Base-by-base conservation (phyloP, 2,797 vertebrate genomes). In the Hoplostethus atlanticus region DNA sequence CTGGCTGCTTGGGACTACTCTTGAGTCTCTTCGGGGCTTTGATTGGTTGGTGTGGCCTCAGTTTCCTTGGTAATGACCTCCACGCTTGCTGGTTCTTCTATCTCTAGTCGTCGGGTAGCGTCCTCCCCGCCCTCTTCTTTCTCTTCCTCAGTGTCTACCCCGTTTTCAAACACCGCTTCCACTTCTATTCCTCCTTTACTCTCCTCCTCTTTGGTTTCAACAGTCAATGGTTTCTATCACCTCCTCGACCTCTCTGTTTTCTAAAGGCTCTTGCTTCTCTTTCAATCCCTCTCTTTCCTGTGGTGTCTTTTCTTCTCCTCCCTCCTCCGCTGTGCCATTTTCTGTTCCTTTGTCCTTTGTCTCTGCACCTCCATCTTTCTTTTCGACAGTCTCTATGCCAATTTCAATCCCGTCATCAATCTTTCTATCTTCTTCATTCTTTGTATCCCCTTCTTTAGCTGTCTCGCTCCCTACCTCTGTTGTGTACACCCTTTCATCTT, bases 121-220 rank as follows among this genome's bases (percentile, higher is more conserved):
- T 12, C 10, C 25, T 73, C 76, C n/a, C 69, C 53, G 0, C 50
- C 71, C 53, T 81, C 64, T 9, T 79, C 69, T 60, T 65, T 70
- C 69, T 87, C 87, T 28, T 87, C 83, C 0, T 91, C 81, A 0
- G 64, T 84, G 62, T 86, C 85, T 2, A 91, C 57, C 30, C 90
- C 89, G 8, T 93, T 93, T 73, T 91, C 89, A 0, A 87, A 61
- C 68, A 85, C 83, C 1, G 57, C 76, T 8, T 72, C 65, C 5
- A 51, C 86, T 28, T 71, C 77, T 0, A 54, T 77, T 13, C 3
- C 48, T 3, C 17, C 74, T 52, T 68, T 30, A 0, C 36, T 68
- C 62, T 67, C 40, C 30, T 71, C 59, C 1, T 86, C 89, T 89
- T 87, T 84, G 84, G 71, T 31, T 55, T 84, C 81, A 0, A 80